Conservation (phyloP, 1,140 invertebrate species). For the Anadara kagoshimensis region DNA sequence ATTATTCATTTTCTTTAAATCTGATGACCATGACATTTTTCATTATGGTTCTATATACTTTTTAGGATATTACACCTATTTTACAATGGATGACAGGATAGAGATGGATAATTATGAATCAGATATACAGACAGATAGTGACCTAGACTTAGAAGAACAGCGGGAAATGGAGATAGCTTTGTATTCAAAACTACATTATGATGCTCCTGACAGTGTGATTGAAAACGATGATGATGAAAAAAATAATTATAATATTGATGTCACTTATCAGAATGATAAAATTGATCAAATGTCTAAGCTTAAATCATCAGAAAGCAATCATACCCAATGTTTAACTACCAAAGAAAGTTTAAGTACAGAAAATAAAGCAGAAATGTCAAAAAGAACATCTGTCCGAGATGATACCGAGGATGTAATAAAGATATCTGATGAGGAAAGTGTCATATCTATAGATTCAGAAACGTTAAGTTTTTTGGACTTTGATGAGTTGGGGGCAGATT, state of each 20-base stretch:
- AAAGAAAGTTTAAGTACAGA: background rate
- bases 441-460: conserved; percentile 8
- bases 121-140: conserved; percentile 5
- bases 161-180: conserved; percentile 27
- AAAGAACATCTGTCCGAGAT: background rate
- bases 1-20: no score
- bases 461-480: background rate
- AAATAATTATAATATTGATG: background rate
- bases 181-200: conserved; percentile 28
- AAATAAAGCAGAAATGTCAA: background rate
- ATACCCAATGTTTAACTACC: background rate
- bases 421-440: background rate
- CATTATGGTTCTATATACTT: background rate
- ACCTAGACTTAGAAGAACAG: background rate
- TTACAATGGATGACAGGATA: no score
- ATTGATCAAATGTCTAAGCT: background rate
- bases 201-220: background rate
- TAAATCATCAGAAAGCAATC: background rate
- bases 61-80: background rate
- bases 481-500: conserved; percentile 20
- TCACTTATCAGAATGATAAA: background rate
- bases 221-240: background rate
- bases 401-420: background rate
- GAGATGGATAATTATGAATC: background rate
- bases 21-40: no score